Evolutionary conservation across 1,140 invertebrate genomes (phyloP), one percentile per base, ranked within the genome.

Genomic region (Nasonia longicornis): DNA sequence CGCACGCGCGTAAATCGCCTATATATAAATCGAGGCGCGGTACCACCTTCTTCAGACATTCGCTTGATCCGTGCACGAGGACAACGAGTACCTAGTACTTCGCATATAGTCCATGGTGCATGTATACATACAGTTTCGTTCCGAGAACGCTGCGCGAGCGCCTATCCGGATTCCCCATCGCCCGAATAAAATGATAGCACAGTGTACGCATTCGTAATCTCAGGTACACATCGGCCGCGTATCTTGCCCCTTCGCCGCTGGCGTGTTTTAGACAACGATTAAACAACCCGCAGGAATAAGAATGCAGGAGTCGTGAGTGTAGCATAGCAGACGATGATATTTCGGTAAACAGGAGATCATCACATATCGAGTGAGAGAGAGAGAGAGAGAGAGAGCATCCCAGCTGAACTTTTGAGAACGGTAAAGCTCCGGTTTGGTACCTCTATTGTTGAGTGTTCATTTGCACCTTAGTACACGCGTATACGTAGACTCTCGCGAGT

Each of bases 301-400:
- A 16, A 48, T 48, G 14, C 11, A 48, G 45, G 45, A 48, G 45
- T 16, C 12, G 14, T 48, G 45, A 66, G 11, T 16, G 67, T 31
- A 70, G 31, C 67, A 26, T 42, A 80, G 72, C 72, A 75, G 72
- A 80, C 63, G 72, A 75, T 75, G 72, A 81, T 81, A 26, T 70
- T 81, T 81, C 48, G 66, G 11, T 77, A 64, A 80, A 81, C 48
- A 38, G 45, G 16, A 76, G 22, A 16, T 66, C 31, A 35, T 6
- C 31, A 22, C 3, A 48, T 35, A 70, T 70, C 67, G 64, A 22
- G 26, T 26, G 26, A 26, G 26, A 26, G 1, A 1, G 26, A 26
- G 26, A 26, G 26, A 26, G 26, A 1, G 26, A 26, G 26, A 26
- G 26, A n/a, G 22, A 71, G 70, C 70, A 22, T 42, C 29, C 3